Conservation (phyloP, 2,113 vertebrate species). For the Aleadryas rufinucha region DNA sequence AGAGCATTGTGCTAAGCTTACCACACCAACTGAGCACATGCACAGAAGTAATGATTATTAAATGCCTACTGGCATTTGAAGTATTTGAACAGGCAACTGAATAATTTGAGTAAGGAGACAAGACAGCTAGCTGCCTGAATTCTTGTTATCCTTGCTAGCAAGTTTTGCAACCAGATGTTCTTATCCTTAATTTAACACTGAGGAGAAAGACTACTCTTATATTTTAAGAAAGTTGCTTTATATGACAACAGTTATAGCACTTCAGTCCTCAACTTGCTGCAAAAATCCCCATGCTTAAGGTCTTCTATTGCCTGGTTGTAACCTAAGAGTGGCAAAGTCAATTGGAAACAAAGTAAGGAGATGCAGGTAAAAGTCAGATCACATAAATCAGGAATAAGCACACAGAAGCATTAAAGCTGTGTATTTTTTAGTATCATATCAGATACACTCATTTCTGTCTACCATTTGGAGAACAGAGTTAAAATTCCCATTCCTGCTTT, state of each 20-base stretch:
- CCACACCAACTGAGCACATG: not conserved
- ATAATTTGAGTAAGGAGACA: not conserved
- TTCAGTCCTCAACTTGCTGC: not conserved
- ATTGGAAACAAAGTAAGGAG: conserved; percentile 1
- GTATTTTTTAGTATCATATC: not conserved
- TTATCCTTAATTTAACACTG: not conserved
- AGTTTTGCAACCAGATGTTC: not conserved
- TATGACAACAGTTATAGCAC: not conserved
- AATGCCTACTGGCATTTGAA: not conserved
- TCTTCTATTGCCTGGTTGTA: not conserved
- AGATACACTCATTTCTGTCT: not conserved
- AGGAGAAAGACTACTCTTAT: not conserved
- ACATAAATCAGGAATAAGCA: not conserved
- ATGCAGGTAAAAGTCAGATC: not conserved
- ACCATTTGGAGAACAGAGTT: not conserved
- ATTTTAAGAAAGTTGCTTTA: not conserved
- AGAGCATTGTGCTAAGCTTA: not conserved
- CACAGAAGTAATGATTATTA: not conserved
- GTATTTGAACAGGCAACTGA: not conserved
- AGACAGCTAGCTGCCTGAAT: not conserved
- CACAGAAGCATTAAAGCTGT: not conserved
- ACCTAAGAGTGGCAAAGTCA: not conserved
- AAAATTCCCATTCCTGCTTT: not conserved
- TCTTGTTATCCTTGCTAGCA: not conserved
- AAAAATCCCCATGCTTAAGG: not conserved